Conservation (phyloP, 2,113 vertebrate genomes). For the Tetraodon nigroviridis region DNA sequence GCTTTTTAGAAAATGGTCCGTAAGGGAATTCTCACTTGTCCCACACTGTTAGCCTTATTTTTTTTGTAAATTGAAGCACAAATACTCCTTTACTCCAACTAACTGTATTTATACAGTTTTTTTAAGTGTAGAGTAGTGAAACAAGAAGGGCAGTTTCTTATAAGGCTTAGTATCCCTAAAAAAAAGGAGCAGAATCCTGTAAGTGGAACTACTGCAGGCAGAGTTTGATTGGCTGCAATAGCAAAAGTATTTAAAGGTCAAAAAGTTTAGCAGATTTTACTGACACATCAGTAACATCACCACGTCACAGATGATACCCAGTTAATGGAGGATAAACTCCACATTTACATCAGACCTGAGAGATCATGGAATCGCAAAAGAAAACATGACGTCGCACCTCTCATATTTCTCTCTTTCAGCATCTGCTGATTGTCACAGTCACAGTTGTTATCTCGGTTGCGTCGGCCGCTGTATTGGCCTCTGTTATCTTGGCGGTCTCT, state of each 20-base stretch:
- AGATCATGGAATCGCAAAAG: constrained; percentile 40
- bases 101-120: constrained; percentile 8
- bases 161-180: no score
- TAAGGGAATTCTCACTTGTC: constrained; percentile 12
- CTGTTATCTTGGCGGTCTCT: constrained; percentile 56
- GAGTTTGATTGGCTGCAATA: background rate
- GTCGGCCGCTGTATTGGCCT: constrained; percentile 40
- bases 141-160: background rate
- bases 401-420: constrained; percentile 44
- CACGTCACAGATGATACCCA: constrained; percentile 11
- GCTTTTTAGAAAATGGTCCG: constrained; percentile 6
- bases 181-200: constrained; percentile 15
- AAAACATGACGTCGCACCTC: constrained; percentile 29
- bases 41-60: constrained; percentile 3
- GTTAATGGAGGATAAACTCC: constrained; percentile 19
- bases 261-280: constrained; percentile 18
- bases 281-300: constrained; percentile 12
- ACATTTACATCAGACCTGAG: constrained; percentile 46
- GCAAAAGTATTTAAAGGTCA: background rate
- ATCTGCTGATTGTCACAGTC: constrained; percentile 63
- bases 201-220: constrained; percentile 11
- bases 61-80: constrained; percentile 4
- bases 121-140: constrained; percentile 11
- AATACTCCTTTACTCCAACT: constrained; percentile 19
- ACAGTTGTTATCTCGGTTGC: constrained; percentile 50